Evolutionary conservation across 1,140 invertebrate genomes (phyloP), one percentile per base, ranked within the genome.

Genomic region (Macrobrachium rosenbergii): DNA sequence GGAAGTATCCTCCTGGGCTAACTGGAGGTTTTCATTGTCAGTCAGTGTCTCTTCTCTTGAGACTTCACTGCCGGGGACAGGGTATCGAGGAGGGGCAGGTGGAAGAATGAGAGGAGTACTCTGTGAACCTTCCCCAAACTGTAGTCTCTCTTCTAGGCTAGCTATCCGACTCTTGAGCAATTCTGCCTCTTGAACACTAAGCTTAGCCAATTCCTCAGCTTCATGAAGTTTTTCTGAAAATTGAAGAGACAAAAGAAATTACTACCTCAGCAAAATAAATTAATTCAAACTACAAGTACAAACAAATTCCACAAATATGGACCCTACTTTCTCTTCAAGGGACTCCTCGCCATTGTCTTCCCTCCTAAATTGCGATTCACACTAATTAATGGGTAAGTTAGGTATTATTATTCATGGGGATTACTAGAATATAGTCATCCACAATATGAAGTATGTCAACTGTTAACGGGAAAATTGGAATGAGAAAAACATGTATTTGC

Each of bases 121-220:
- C 11, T 80, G 67, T 58, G 86, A 60, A 63, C 60, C 21, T 45
- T 82, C 80, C 6, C 62, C 59, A 58, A 80, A 62, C 67, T 87
- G 59, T 37, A 88, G 58, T 28, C 86, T 63, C 63, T 88, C 86
- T 58, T 88, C 86, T 59, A 88, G 80, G 43, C 72, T 81, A 17
- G 59, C 19, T 83, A 88, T 82, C 75, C 86, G 72, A 21, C 59
- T 69, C 80, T 82, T 82, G 19, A 88, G 81, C 19, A 72, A 75
- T 62, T 88, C 86, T 45, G 86, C 86, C 63, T 88, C 86, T 23
- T 67, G 69, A 14, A 88, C 86, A 69, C 80, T 88, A 58, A 83
- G 37, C 59, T 64, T 64, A 43, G 80, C 86, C 78, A 88, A 72
- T 52, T 88, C 86, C 59, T 88, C 86, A 6, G 86, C 86, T 76